Evolutionary conservation across 2,888 invertebrate genomes (phyloP), one percentile per base, ranked within the genome.

Genomic region (Ennomos quercinarius): DNA sequence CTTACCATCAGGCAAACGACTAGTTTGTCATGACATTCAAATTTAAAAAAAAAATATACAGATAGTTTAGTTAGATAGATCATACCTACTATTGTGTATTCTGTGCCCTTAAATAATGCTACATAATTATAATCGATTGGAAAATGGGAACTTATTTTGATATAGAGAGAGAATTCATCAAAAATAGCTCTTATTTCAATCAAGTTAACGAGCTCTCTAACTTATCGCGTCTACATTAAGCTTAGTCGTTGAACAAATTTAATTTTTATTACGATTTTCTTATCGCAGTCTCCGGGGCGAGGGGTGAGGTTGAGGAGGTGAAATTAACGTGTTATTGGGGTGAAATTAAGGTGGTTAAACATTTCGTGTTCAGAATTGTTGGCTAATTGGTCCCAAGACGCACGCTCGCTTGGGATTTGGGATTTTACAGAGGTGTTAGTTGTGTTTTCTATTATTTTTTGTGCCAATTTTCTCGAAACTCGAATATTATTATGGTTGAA

Each of bases 291-390:
- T 48, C 55, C 13, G 40, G 40, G 63, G 48, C 54, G 58, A 60
- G 59, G 40, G 48, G 50, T 53, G 63, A 37, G 62, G 64, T 48
- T 57, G 50, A 54, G 66, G 71, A 71, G 64, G 70, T 66, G 64
- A 72, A 75, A 78, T 82, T 77, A 83, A 79, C 82, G 83, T 81
- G 81, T 81, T 81, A 77, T 78, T 78, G 82, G 81, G 80, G 80
- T 81, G 76, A 81, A 82, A 82, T 80, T 78, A 81, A 81, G 77
- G 78, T 78, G 74, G 81, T 80, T 81, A 81, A 81, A 79, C 80
- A 79, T 75, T 81, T 80, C 84, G 84, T 84, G 84, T 76, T 72
- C 64, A 57, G 78, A 79, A 78, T 80, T 78, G 80, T 80, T 75
- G 66, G 71, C 81, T 85, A 84, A 85, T 85, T 85, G 83, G 80